phyloP scores from a whole-genome alignment of 1,140 invertebrate genomes.

The Drosophila tristis region DNA sequence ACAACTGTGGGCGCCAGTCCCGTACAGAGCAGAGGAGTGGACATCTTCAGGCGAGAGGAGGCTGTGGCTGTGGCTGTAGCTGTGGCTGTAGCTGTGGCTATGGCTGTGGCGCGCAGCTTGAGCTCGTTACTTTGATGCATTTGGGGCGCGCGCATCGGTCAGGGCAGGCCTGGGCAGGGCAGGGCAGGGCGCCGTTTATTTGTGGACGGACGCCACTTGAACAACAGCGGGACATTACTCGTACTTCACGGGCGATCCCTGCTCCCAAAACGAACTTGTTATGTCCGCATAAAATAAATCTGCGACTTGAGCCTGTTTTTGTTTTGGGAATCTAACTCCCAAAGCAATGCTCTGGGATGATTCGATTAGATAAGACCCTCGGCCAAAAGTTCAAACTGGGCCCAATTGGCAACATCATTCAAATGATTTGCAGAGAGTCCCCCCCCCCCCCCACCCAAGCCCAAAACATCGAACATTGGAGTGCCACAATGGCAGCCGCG shows the following conservation, averaged over 20 bases:
- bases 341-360: neutral
- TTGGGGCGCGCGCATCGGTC: constrained; percentile 47
- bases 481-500: neutral
- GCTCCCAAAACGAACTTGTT: constrained; percentile 6
- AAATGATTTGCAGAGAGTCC: constrained; percentile 66
- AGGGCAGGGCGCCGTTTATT: constrained; percentile 53
- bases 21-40: constrained; percentile 19
- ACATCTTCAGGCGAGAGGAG: constrained; percentile 14
- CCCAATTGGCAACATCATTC: constrained; percentile 72
- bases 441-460: neutral
- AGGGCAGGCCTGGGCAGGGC: too few species aligned
- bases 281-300: constrained; percentile 26
- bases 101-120: constrained; percentile 75
- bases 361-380: constrained; percentile 41
- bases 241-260: neutral
- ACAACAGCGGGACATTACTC: constrained; percentile 67
- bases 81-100: constrained; percentile 38
- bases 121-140: constrained; percentile 83
- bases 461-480: neutral
- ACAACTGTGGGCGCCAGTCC: constrained; percentile 69
- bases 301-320: constrained; percentile 14
- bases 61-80: constrained; percentile 21
- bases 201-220: constrained; percentile 67
- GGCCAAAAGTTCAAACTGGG: constrained; percentile 37
- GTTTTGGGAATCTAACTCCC: neutral